Evolutionary conservation across 2,113 vertebrate species (phyloP).

Genomic region (Coregonus clupeaformis): DNA sequence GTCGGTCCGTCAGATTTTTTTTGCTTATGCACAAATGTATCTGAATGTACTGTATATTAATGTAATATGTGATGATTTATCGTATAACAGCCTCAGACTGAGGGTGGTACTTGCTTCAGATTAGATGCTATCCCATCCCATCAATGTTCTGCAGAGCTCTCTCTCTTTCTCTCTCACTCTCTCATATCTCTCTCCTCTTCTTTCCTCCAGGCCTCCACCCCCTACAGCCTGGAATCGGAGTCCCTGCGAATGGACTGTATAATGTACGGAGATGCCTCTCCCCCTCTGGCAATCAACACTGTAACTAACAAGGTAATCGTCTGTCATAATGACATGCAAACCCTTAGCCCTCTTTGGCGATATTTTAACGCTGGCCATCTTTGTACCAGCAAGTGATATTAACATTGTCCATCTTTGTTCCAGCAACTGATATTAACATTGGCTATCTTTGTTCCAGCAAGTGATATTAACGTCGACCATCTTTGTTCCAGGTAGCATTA

Average conservation of each 20-base stretch:
- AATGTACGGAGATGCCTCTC: slow-evolving; percentile 84
- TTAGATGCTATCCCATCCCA: background rate
- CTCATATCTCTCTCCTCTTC: background rate
- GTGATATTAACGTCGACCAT: background rate
- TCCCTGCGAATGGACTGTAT: slow-evolving; percentile 88
- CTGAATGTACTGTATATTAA: slow-evolving; percentile 14
- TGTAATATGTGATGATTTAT: slow-evolving; percentile 17
- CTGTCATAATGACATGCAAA: background rate
- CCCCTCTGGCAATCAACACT: slow-evolving; percentile 84
- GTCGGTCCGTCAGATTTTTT: too few relatives aligned
- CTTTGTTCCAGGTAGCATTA: slow-evolving; percentile 74
- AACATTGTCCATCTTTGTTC: too few relatives aligned
- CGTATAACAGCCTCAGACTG: slow-evolving; percentile 30
- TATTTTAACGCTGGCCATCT: too few relatives aligned
- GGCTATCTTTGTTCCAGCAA: too few relatives aligned
- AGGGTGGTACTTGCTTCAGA: background rate
- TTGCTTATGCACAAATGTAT: background rate
- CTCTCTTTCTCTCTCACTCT: background rate
- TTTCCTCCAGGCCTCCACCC: slow-evolving; percentile 78
- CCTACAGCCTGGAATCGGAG: slow-evolving; percentile 86
- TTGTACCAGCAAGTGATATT: too few relatives aligned
- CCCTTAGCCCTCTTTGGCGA: too few relatives aligned
- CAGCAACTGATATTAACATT: too few relatives aligned
- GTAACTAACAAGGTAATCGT: slow-evolving; percentile 83
- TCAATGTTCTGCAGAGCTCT: background rate